Base-by-base conservation (phyloP, 2,797 vertebrate genomes). In the Falco biarmicus region DNA sequence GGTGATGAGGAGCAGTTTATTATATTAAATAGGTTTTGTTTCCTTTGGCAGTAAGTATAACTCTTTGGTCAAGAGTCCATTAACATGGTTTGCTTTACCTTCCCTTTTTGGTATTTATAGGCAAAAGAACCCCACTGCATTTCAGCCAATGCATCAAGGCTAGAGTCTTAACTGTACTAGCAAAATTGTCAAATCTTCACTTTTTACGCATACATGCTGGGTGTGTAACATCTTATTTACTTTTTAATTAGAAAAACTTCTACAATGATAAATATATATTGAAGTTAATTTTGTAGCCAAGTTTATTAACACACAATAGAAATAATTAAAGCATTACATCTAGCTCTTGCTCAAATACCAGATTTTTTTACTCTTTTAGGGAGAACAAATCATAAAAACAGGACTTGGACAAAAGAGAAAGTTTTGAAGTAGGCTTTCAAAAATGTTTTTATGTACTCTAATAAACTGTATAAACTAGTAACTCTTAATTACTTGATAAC, bases 371-470 rank as follows among this genome's bases (percentile, higher is more conserved):
- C 61, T 82, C 51, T 28, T 11, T 92, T 93, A 73, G 34, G 78
- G 78, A 94, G 96, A 69, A 50, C 71, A 64, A 63, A 66, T 90
- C 41, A 73, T 90, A 84, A 89, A 96, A 97, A 19, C 68, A 69
- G n/a, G 47, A 78, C 56, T 71, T 91, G 83, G 66, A 91, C 95
- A 93, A 89, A 95, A 79, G 29, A 96, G 76, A 86, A 97, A 87
- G 47, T 71, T 81, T 88, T 50, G 32, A 14, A 48, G 34, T 45
- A 41, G 24, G 12, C 41, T 89, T 91, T 94, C 56, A 47, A 63
- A 84, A 70, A 45, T 59, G 6, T 25, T 51, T 69, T 53, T 65
- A 59, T 64, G 26, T 79, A 50, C 69, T 48, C 53, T 54, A 60
- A 48, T 45, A 45, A 79, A 74, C 20, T 53, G 3, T 79, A n/a